Evolutionary conservation across 2,888 invertebrate species (phyloP).

Genomic region (Elegia similella): DNA sequence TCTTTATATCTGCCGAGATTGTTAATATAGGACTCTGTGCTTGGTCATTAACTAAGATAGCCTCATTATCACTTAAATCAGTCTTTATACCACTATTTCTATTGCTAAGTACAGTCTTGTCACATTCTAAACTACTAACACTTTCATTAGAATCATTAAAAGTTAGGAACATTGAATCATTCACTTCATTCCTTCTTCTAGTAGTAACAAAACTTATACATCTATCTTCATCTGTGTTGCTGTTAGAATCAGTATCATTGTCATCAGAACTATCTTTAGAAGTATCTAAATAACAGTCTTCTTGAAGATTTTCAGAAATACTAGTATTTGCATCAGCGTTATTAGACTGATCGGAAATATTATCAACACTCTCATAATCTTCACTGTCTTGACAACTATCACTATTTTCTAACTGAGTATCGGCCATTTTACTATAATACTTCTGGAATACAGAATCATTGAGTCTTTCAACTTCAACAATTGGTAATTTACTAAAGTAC

Average conservation of each 20-base stretch:
- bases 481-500: slow-evolving; percentile 34
- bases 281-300: slow-evolving; percentile 17
- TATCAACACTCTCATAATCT: slow-evolving; percentile 31
- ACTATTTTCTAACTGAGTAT: slow-evolving; percentile 23
- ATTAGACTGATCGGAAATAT: slow-evolving; percentile 22
- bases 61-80: neutral
- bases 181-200: slow-evolving; percentile 56
- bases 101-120: slow-evolving; percentile 51
- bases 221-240: slow-evolving; percentile 40
- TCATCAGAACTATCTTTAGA: slow-evolving; percentile 12
- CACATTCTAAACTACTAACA: slow-evolving; percentile 43
- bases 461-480: slow-evolving; percentile 50
- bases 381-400: slow-evolving; percentile 24
- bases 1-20: neutral
- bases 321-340: slow-evolving; percentile 26
- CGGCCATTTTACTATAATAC: slow-evolving; percentile 44
- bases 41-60: slow-evolving; percentile 12
- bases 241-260: slow-evolving; percentile 24
- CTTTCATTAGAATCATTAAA: slow-evolving; percentile 48
- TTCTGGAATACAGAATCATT: slow-evolving; percentile 50
- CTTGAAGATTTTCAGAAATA: slow-evolving; percentile 28
- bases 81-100: slow-evolving; percentile 9
- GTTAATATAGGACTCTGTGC: neutral
- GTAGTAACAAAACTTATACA: slow-evolving; percentile 67
- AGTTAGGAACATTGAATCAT: slow-evolving; percentile 49